Conservation (phyloP, 2,113 vertebrate genomes). For the Thryonomys swinderianus region DNA sequence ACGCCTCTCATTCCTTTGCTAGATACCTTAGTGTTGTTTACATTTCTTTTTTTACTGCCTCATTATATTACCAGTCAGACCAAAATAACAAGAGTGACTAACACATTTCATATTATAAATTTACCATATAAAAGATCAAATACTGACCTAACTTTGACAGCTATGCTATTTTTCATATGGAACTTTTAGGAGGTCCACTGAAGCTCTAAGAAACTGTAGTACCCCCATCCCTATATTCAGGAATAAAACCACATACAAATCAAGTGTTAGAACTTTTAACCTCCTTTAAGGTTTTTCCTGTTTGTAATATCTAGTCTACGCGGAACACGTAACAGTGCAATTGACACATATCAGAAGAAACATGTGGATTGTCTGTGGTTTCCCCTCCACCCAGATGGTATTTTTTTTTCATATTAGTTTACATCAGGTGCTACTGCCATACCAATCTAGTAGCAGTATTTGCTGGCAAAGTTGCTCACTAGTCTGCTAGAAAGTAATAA, state of each 20-base stretch:
- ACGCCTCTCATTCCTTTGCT: not conserved
- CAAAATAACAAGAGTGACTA: not conserved
- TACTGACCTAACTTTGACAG: not conserved
- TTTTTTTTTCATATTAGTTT: not conserved
- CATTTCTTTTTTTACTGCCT: not conserved
- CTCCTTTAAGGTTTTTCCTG: not conserved
- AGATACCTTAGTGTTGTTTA: not conserved
- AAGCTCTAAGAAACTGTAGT: constrained; percentile 23
- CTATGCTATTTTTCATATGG: not conserved
- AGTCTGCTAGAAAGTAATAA: not conserved
- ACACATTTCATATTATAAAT: constrained; percentile 27
- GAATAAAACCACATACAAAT: not conserved
- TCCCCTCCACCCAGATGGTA: not conserved
- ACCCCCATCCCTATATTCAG: not conserved
- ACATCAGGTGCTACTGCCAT: not conserved
- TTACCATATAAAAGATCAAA: constrained; percentile 23
- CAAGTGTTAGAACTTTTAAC: not conserved
- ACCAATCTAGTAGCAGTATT: not conserved
- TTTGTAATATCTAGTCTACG: constrained; percentile 13
- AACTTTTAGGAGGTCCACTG: not conserved
- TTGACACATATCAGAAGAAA: not conserved
- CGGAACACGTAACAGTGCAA: not conserved
- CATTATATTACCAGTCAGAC: not conserved
- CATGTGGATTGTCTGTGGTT: not conserved
- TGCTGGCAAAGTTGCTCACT: not conserved